Evolutionary conservation across 2,888 invertebrate species (phyloP).

Genomic region (Cephus sareptanus): DNA sequence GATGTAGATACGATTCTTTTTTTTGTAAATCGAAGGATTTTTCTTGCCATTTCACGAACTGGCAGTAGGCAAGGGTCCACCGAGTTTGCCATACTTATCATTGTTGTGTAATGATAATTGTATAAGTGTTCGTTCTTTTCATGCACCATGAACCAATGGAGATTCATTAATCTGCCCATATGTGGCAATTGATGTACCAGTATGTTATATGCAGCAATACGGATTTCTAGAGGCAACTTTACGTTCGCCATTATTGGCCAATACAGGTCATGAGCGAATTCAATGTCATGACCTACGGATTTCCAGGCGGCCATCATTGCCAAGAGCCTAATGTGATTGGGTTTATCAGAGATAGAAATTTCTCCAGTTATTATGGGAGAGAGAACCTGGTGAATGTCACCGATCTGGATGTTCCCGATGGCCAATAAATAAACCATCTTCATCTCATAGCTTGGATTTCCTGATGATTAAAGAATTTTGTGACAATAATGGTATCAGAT

Average conservation of each 20-base stretch:
- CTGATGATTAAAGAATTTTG: conserved; percentile 25
- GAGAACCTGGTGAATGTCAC: conserved; percentile 59
- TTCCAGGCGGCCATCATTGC: conserved; percentile 64
- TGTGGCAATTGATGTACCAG: conserved; percentile 59
- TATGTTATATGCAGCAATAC: conserved; percentile 64
- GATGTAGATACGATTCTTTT: conserved; percentile 46
- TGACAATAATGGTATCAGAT: background rate
- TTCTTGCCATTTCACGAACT: conserved; percentile 52
- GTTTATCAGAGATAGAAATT: conserved; percentile 37
- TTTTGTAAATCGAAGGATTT: conserved; percentile 56
- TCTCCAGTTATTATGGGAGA: conserved; percentile 64
- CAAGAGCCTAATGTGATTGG: conserved; percentile 59
- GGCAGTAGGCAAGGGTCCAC: conserved; percentile 63
- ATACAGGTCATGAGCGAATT: conserved; percentile 55
- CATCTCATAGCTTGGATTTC: conserved; percentile 49
- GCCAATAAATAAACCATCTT: conserved; percentile 66
- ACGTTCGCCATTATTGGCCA: conserved; percentile 67
- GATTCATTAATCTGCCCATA: conserved; percentile 58
- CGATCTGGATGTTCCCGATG: conserved; percentile 65
- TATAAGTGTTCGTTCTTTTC: conserved; percentile 66
- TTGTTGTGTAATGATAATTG: conserved; percentile 66
- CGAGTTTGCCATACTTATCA: conserved; percentile 62
- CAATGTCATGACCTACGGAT: conserved; percentile 41
- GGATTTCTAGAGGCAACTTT: conserved; percentile 61
- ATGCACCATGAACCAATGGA: conserved; percentile 66